Evolutionary conservation across 2,113 vertebrate species (phyloP).

Genomic region (Phoenicopterus ruber): DNA sequence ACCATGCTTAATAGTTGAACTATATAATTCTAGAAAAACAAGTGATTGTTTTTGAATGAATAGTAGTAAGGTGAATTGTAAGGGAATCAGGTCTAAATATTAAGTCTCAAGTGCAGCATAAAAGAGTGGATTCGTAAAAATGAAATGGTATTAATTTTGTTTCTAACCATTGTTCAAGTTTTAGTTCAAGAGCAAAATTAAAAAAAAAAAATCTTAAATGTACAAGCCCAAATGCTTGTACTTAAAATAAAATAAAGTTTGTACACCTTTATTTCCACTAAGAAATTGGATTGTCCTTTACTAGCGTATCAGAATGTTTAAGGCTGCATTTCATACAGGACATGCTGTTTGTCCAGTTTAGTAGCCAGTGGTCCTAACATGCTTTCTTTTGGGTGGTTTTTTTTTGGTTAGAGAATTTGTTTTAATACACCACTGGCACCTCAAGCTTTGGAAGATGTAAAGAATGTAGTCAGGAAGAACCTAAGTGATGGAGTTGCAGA

Average conservation of each 20-base stretch:
- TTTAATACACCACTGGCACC: constrained; percentile 97
- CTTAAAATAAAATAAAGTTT: not conserved
- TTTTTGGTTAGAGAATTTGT: constrained; percentile 87
- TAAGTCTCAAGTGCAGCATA: not conserved
- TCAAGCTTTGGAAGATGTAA: constrained; percentile 96
- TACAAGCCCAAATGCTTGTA: not conserved
- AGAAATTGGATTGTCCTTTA: not conserved
- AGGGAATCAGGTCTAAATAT: not conserved
- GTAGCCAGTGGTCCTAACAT: not conserved
- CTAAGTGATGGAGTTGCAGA: constrained; percentile 91
- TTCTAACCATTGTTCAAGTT: not conserved
- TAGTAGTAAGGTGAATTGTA: not conserved
- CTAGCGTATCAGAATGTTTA: not conserved
- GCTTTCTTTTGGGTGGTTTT: not conserved
- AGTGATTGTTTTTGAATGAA: not conserved
- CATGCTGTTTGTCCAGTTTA: not conserved
- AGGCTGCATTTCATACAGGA: not conserved
- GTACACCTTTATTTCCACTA: not conserved
- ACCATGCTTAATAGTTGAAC: not conserved
- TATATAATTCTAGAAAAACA: not conserved
- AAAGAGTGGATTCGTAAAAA: not conserved
- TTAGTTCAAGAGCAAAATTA: not conserved
- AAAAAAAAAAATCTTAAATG: not conserved
- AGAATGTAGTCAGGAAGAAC: constrained; percentile 97
- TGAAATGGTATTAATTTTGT: not conserved